A percentile compares a stretch with the other conserved stretches of the same genome.
These are phyloP conservation scores for Pseudochaenichthys georgianus DNA, from an alignment of 2,797 vertebrate genomes.

Conservation along the genomic window DNA sequence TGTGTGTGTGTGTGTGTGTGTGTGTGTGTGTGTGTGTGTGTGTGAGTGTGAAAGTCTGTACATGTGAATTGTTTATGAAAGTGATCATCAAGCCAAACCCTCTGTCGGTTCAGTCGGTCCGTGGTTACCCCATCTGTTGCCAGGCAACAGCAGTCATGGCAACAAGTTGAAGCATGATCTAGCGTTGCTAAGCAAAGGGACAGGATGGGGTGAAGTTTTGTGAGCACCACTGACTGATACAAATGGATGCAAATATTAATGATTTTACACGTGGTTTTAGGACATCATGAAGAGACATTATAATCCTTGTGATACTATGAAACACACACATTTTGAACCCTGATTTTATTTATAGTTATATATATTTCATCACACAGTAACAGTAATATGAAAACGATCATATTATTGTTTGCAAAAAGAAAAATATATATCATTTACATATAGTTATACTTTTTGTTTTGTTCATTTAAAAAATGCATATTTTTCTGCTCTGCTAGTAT, in stretches of 20 bases:
- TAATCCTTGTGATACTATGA: no score
- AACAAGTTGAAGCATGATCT: constrained; percentile 74
- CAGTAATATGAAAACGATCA: no score
- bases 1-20: background rate
- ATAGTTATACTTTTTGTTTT: no score
- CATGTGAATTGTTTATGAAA: constrained; percentile 50
- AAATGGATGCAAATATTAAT: constrained; percentile 28
- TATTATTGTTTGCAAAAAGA: no score
- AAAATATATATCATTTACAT: no score
- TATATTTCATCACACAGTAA: no score
- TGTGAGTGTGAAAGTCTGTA: constrained; percentile 4
- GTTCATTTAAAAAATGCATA: background rate
- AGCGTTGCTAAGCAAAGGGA: constrained; percentile 63
- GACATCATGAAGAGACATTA: no score
- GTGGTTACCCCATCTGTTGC: constrained; percentile 81
- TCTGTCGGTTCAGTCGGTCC: constrained; percentile 63
- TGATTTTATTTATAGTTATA: no score
- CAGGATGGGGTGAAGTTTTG: constrained; percentile 48
- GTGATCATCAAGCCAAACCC: constrained; percentile 57
- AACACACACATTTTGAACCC: no score
- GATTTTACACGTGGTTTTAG: background rate
- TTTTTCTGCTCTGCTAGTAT: background rate
- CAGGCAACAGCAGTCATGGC: constrained; percentile 81
- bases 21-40: background rate
- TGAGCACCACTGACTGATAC: constrained; percentile 7